Evolutionary conservation across 2,113 vertebrate species (phyloP).

Genomic region (Amphilophus citrinellus): DNA sequence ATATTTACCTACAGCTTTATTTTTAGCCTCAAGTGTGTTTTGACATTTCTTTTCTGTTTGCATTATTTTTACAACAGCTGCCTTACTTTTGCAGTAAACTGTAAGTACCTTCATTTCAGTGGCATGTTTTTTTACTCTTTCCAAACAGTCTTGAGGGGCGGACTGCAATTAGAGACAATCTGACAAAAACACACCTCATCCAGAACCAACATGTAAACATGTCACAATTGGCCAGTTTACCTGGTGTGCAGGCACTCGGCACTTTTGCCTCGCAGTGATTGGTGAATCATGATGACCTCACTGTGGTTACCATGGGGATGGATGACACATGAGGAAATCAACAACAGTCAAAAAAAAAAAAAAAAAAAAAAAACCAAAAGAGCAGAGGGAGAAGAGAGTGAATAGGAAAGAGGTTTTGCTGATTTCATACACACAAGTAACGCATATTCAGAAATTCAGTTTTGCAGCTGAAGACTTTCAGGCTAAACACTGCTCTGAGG

Average conservation of each 20-base stretch:
- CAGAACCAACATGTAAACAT: slow-evolving; percentile 19
- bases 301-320: slow-evolving; percentile 95
- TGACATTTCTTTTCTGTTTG: background rate
- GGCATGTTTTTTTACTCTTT: background rate
- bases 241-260: slow-evolving; percentile 97
- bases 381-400: slow-evolving; percentile 69
- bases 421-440: slow-evolving; percentile 23
- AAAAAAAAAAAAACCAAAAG: slow-evolving; percentile 60
- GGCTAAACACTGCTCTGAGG: slow-evolving; percentile 12
- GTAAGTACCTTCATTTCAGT: background rate
- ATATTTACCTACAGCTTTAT: background rate
- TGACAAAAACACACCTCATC: slow-evolving; percentile 17
- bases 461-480: background rate
- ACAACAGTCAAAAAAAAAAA: slow-evolving; percentile 78
- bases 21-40: background rate
- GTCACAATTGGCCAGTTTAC: slow-evolving; percentile 84
- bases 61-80: background rate
- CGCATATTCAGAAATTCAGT: slow-evolving; percentile 26
- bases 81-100: too few relatives aligned
- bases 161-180: background rate
- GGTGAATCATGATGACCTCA: slow-evolving; percentile 98
- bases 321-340: slow-evolving; percentile 89
- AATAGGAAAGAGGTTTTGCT: slow-evolving; percentile 57
- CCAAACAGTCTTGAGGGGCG: background rate
- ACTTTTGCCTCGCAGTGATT: slow-evolving; percentile 97